Conservation (phyloP, 1,140 invertebrate species). For the Agrypnia vestita region DNA sequence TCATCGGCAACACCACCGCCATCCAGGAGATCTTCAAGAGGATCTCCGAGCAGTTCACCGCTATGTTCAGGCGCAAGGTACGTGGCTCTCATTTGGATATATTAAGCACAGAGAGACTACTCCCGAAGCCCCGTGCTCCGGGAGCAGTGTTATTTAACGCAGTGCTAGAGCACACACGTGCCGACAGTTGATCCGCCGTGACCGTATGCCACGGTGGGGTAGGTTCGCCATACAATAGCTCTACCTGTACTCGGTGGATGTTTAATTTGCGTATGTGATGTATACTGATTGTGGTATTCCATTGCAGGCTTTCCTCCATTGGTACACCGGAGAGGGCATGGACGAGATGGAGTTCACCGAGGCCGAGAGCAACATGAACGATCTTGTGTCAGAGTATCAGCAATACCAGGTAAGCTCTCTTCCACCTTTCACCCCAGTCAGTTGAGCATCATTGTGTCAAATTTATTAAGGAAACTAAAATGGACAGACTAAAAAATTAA, state of each 20-base stretch:
- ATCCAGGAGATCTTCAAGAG: slow-evolving; percentile 90
- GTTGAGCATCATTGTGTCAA: too few species aligned
- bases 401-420: slow-evolving; percentile 69
- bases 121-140: background rate
- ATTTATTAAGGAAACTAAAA: too few species aligned
- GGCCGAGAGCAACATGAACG: slow-evolving; percentile 87
- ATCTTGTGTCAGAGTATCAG: slow-evolving; percentile 91
- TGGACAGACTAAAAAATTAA: too few species aligned
- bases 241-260: background rate
- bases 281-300: slow-evolving; percentile 5
- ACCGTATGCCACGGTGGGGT: background rate
- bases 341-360: slow-evolving; percentile 86
- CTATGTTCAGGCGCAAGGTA: slow-evolving; percentile 90
- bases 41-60: slow-evolving; percentile 87
- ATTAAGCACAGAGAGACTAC: background rate
- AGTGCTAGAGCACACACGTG: background rate
- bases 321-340: slow-evolving; percentile 91
- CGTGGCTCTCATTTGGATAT: background rate
- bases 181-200: background rate
- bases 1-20: slow-evolving; percentile 87
- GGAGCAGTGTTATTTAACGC: background rate
- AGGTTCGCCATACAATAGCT: background rate
- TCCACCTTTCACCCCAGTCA: background rate
- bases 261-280: background rate
- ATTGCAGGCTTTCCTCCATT: slow-evolving; percentile 87